A percentile compares a stretch with the other conserved stretches of the same genome.
phyloP scores from a whole-genome alignment of 2,113 vertebrate genomes.

The cattle (Bos taurus) region DNA sequence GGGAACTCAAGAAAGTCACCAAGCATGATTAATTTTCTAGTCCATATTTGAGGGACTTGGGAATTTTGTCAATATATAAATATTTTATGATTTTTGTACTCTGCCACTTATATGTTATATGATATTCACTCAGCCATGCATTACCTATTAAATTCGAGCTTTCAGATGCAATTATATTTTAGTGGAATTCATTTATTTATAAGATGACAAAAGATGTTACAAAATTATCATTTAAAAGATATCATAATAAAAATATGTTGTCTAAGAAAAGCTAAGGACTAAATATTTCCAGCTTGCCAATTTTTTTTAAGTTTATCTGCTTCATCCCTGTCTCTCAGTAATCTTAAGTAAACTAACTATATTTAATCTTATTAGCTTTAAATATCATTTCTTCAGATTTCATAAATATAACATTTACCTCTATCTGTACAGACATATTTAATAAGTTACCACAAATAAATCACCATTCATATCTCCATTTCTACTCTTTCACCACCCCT shows the following conservation, averaged over 20 bases:
- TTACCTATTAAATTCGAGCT: slow-evolving; percentile 55
- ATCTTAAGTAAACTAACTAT: background rate
- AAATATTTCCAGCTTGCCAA: background rate
- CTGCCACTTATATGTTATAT: slow-evolving; percentile 52
- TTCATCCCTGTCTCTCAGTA: background rate
- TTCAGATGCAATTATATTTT: slow-evolving; percentile 41
- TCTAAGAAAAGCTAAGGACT: background rate
- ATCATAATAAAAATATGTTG: background rate
- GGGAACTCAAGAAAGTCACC: background rate
- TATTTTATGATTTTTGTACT: slow-evolving; percentile 37
- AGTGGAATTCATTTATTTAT: slow-evolving; percentile 51
- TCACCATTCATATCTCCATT: background rate
- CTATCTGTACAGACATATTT: background rate
- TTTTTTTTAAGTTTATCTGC: background rate
- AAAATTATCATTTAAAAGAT: background rate
- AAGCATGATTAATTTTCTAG: slow-evolving; percentile 25
- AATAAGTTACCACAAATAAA: background rate
- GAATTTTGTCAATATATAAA: background rate
- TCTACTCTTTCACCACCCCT: background rate
- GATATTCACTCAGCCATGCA: slow-evolving; percentile 41
- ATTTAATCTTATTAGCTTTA: background rate
- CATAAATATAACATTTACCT: background rate
- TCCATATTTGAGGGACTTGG: background rate
- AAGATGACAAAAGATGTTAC: slow-evolving; percentile 57
- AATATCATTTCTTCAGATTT: background rate